Evolutionary conservation across 2,113 vertebrate genomes (phyloP).

Genomic region (Anser brachyrhynchus): DNA sequence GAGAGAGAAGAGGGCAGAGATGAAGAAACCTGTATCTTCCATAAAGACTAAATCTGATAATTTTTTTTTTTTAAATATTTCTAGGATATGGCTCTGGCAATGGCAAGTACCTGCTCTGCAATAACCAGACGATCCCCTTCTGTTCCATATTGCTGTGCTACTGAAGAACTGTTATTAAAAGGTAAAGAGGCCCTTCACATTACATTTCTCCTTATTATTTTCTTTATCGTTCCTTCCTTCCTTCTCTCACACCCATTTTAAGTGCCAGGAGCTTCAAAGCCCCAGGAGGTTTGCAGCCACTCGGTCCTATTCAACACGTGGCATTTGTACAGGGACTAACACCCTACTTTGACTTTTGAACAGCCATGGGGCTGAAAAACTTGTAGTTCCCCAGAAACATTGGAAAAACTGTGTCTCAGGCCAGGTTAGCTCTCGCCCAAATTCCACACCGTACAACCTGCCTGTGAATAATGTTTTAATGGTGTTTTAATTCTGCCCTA

Average conservation of each 20-base stretch:
- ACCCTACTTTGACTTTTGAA: background rate
- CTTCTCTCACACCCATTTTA: background rate
- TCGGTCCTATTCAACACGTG: background rate
- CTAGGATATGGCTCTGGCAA: background rate
- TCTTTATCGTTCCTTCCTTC: background rate
- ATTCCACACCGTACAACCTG: background rate
- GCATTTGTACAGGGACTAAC: background rate
- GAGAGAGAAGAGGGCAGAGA: background rate
- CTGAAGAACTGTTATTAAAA: background rate
- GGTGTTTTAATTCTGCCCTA: background rate
- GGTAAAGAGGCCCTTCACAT: background rate
- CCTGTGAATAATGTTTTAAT: background rate
- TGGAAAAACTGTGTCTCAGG: background rate
- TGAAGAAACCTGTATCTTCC: background rate
- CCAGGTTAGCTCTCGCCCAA: background rate
- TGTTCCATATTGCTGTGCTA: background rate
- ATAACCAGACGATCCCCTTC: background rate
- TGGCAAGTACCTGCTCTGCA: background rate
- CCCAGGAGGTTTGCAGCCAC: background rate
- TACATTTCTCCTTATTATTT: background rate
- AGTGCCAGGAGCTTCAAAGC: background rate
- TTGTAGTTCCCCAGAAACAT: background rate
- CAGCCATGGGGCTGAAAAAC: background rate
- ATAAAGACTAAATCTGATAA: background rate
- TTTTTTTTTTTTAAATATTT: background rate